Percentiles rank a stretch among this genome's conserved stretches.
These are phyloP conservation scores for Sturnus vulgaris DNA, from an alignment of 2,113 vertebrate species.

Conservation along the genomic window DNA sequence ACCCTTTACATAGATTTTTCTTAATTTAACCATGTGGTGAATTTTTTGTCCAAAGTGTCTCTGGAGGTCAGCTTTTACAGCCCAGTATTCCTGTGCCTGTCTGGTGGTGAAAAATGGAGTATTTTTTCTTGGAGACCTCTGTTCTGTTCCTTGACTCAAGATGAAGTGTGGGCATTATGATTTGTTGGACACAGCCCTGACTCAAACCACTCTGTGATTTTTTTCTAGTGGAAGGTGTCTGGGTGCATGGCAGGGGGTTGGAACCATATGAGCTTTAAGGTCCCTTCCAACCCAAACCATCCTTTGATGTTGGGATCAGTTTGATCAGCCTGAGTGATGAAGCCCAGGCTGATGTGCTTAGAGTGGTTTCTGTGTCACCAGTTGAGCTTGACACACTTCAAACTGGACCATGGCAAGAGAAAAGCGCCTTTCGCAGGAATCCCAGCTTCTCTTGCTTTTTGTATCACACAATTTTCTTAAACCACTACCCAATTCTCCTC, in stretches of 20 bases:
- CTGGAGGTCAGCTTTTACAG: neutral
- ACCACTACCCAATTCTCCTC: conserved; percentile 30
- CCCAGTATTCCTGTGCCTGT: neutral
- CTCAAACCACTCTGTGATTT: neutral
- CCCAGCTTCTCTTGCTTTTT: neutral
- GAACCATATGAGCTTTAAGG: neutral
- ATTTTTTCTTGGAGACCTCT: neutral
- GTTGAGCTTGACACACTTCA: neutral
- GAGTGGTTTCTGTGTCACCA: neutral
- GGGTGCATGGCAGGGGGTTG: neutral
- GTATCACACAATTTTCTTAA: neutral
- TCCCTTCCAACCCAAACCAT: neutral
- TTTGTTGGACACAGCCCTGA: neutral
- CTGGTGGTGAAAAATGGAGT: neutral
- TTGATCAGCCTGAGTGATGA: neutral
- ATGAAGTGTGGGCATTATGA: neutral
- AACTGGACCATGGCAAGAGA: neutral
- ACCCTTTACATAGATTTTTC: neutral
- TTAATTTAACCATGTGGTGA: neutral
- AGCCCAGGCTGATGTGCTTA: neutral
- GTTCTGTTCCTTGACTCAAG: neutral
- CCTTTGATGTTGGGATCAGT: neutral
- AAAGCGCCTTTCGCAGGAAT: neutral
- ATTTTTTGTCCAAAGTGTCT: neutral
- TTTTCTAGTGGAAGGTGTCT: neutral